Evolutionary conservation across 1,140 invertebrate species (phyloP), one percentile per base, ranked within the genome.

Genomic region (Aphelenchoides besseyi): DNA sequence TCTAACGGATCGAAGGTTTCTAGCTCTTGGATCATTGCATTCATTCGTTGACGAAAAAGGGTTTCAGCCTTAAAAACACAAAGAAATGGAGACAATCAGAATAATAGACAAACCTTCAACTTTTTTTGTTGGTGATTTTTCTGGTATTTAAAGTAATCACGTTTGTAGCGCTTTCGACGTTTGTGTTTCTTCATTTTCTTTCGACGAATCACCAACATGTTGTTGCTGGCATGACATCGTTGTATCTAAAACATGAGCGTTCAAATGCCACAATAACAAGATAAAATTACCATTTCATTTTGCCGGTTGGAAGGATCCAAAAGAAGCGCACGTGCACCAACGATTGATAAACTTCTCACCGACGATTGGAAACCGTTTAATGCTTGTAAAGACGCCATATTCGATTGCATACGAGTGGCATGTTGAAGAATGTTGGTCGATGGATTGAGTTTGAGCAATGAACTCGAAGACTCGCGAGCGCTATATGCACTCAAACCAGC

Each of bases 181-280:
- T 82, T 82, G 35, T 82, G 80, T 41, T 82, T 82, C 67, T 81
- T 83, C 81, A 82, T 82, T 70, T 83, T 83, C 41, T 79, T 82
- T 53, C 80, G 55, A 0, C 80, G 67, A 41, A 79, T 79, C 16
- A 73, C 78, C 29, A 79, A 63, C 48, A 79, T 80, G 41, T 59
- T 5, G 5, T 59, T 59, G 5, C 5, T 59, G 55, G 55, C 18
- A 33, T 12, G 26, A 5, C 55, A 23, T 59, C 18, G 55, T 18
- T 59, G 55, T 59, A 8, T 33, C 5, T 18, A 33, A 5, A 41
- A 59, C 18, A 8, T 5, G 23, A 5, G 18, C 55, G 18, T 5
- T 8, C 55, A 41, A 41, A 8, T 5, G 37, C n/a, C n/a, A 41
- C 37, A n/a, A 8, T 41, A n/a, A 41, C 37, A n/a, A n/a, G n/a